Evolutionary conservation across 2,888 invertebrate genomes (phyloP).

Genomic region (Mythimna vitellina): DNA sequence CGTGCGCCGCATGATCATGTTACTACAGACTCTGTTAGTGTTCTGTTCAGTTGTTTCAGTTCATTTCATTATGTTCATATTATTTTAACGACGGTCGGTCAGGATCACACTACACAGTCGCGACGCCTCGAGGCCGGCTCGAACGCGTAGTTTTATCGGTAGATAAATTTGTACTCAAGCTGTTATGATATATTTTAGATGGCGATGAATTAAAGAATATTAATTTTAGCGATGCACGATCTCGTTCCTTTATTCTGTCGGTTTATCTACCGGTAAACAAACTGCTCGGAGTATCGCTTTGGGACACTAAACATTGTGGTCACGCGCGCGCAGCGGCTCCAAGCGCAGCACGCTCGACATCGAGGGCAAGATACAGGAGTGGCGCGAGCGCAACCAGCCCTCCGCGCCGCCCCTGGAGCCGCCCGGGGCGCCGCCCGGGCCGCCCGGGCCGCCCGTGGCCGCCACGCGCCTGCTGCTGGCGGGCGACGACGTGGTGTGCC

Average conservation of each 20-base stretch:
- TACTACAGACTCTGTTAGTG: constrained; percentile 53
- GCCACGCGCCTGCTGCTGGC: constrained; percentile 74
- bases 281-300: neutral
- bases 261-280: constrained; percentile 35
- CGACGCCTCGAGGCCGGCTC: neutral
- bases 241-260: neutral
- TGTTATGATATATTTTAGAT: neutral
- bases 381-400: constrained; percentile 78
- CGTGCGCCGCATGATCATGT: constrained; percentile 58
- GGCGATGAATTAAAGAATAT: neutral
- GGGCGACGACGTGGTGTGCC: constrained; percentile 82
- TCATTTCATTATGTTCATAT: constrained; percentile 64
- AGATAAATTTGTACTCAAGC: constrained; percentile 26
- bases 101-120: constrained; percentile 46
- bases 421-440: constrained; percentile 50
- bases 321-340: constrained; percentile 78
- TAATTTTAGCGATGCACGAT: neutral
- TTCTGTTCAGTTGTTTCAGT: constrained; percentile 60
- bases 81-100: constrained; percentile 56
- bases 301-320: constrained; percentile 38
- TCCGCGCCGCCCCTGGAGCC: constrained; percentile 64
- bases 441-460: constrained; percentile 11
- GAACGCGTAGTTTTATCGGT: constrained; percentile 21
- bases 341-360: constrained; percentile 89
- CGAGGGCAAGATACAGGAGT: constrained; percentile 89